phyloP scores from a whole-genome alignment of 1,140 invertebrate genomes.

The Dufourea novaeangliae region DNA sequence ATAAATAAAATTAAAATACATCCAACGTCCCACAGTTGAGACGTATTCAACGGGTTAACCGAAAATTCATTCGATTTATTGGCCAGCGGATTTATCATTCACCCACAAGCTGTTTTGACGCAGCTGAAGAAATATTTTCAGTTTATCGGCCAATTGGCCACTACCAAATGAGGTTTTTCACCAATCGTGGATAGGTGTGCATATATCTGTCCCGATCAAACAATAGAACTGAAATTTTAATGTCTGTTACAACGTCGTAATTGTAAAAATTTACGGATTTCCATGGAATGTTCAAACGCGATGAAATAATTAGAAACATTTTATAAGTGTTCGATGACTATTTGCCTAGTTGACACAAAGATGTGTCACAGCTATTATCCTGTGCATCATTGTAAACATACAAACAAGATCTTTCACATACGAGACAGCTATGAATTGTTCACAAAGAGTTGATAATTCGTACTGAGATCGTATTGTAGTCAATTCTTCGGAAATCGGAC shows the following conservation, averaged over 20 bases:
- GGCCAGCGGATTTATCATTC: slow-evolving; percentile 13
- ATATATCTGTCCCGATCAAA: slow-evolving; percentile 51
- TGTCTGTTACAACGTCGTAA: slow-evolving; percentile 65
- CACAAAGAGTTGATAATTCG: neutral
- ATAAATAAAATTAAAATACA: slow-evolving; percentile 8
- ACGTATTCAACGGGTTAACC: neutral
- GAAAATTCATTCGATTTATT: slow-evolving; percentile 11
- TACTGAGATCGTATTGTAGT: too few species aligned
- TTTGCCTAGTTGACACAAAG: neutral
- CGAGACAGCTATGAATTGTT: neutral
- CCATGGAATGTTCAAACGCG: neutral
- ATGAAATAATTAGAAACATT: neutral
- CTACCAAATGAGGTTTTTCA: slow-evolving; percentile 41
- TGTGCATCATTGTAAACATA: neutral
- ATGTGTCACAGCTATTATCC: neutral
- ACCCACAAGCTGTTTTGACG: slow-evolving; percentile 50
- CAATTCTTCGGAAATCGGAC: neutral
- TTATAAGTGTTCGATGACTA: neutral
- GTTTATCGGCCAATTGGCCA: slow-evolving; percentile 67
- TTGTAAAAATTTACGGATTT: slow-evolving; percentile 1
- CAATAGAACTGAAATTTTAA: slow-evolving; percentile 55
- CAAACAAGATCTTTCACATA: neutral
- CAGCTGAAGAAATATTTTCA: slow-evolving; percentile 19
- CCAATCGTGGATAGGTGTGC: slow-evolving; percentile 55
- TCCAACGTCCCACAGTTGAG: too few species aligned